A percentile compares a stretch with the other conserved stretches of the same genome.
Evolutionary conservation across 2,113 vertebrate genomes (phyloP).

Genomic region (Plecotus auritus): DNA sequence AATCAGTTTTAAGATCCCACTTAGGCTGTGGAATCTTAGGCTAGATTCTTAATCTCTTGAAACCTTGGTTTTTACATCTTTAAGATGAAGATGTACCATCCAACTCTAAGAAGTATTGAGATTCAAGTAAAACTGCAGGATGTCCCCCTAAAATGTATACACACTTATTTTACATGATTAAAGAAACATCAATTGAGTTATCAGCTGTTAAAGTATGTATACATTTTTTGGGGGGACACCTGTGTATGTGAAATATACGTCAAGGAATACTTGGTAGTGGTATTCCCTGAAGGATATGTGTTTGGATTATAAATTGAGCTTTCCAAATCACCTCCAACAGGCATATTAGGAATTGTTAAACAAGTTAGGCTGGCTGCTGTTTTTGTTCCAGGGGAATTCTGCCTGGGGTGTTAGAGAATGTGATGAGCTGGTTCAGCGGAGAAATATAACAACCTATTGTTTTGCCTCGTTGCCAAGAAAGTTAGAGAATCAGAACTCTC

Average conservation of each 20-base stretch:
- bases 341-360: background rate
- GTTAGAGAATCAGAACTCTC: background rate
- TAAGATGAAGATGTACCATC: background rate
- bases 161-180: too few relatives aligned
- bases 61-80: background rate
- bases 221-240: too few relatives aligned
- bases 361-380: background rate
- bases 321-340: background rate
- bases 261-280: background rate
- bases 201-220: too few relatives aligned
- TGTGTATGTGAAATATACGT: background rate
- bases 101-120: background rate
- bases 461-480: background rate
- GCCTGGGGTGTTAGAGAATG: slow-evolving; percentile 22
- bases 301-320: background rate
- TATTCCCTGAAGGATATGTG: background rate
- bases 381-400: background rate
- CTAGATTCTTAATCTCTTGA: background rate
- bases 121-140: background rate
- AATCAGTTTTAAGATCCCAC: background rate
- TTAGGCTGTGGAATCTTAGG: background rate
- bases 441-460: background rate
- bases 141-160: too few relatives aligned
- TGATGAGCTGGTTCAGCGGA: background rate
- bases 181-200: too few relatives aligned